Conservation (phyloP, 1,140 invertebrate genomes). For the Pseudomyrmex flavicornis region DNA sequence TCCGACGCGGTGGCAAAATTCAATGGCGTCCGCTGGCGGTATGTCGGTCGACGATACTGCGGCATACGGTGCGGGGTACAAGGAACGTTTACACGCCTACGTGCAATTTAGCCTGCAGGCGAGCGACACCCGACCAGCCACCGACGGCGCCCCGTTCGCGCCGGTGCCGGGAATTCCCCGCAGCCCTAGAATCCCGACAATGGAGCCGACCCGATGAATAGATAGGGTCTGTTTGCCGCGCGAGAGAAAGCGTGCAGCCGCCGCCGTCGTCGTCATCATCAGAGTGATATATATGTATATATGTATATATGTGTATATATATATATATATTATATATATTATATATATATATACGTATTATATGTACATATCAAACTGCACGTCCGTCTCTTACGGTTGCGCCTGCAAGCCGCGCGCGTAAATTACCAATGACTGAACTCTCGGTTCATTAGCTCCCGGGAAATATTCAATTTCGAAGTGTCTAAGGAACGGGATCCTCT, state of each 20-base stretch:
- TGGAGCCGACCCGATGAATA: conserved; percentile 74
- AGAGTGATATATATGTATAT: background rate
- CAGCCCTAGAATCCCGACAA: conserved; percentile 74
- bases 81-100: conserved; percentile 64
- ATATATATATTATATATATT: background rate
- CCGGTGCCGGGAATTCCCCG: conserved; percentile 73
- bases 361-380: conserved; percentile 27
- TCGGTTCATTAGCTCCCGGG: conserved; percentile 34
- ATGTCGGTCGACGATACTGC: conserved; percentile 35
- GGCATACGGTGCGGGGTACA: conserved; percentile 56
- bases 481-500: conserved; percentile 25
- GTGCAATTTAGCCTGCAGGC: conserved; percentile 72
- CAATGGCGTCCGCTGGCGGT: conserved; percentile 46
- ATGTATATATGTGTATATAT: background rate
- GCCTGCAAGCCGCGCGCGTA: conserved; percentile 26
- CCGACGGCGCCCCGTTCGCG: conserved; percentile 8
- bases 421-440: conserved; percentile 53
- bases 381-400: conserved; percentile 29
- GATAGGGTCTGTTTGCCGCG: conserved; percentile 77
- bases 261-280: conserved; percentile 43
- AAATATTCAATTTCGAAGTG: conserved; percentile 52
- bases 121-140: conserved; percentile 35
- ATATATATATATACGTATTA: background rate
- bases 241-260: conserved; percentile 55
- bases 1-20: conserved; percentile 46